Conservation (phyloP, 2,797 vertebrate species). For the Cryptoprocta ferox region DNA sequence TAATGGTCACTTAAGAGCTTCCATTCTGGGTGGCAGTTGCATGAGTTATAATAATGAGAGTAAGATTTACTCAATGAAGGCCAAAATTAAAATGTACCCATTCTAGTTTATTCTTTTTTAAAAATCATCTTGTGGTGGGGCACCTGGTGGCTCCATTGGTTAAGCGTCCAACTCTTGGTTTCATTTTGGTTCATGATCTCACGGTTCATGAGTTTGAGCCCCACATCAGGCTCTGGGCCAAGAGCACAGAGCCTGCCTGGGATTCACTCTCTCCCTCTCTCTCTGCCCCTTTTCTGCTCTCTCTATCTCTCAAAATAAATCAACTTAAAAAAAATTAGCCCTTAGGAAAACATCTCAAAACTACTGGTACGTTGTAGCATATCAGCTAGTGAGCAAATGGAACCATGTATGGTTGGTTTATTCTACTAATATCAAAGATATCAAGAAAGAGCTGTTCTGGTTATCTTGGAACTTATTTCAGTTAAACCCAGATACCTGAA, state of each 20-base stretch:
- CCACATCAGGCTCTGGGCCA: no score
- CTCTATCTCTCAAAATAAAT: no score
- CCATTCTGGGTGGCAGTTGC: not conserved
- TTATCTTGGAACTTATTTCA: not conserved
- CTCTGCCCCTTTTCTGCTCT: no score
- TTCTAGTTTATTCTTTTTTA: not conserved
- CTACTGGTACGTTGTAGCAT: not conserved
- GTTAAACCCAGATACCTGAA: not conserved
- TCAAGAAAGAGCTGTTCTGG: not conserved
- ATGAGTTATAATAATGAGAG: not conserved
- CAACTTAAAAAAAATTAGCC: not conserved
- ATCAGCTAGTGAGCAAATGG: not conserved
- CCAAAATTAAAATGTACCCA: not conserved
- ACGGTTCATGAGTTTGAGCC: no score
- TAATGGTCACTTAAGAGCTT: not conserved
- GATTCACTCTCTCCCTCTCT: no score
- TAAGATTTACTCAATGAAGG: not conserved
- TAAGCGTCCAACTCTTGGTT: no score
- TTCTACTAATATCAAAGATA: not conserved
- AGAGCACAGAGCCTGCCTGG: no score
- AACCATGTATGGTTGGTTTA: not conserved
- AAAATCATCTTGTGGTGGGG: not conserved
- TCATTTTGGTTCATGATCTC: no score
- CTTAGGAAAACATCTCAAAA: slow-evolving; percentile 5
- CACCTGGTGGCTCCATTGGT: no score